Evolutionary conservation across 2,797 vertebrate genomes (phyloP).

Genomic region (Rhynchotus rufescens): DNA sequence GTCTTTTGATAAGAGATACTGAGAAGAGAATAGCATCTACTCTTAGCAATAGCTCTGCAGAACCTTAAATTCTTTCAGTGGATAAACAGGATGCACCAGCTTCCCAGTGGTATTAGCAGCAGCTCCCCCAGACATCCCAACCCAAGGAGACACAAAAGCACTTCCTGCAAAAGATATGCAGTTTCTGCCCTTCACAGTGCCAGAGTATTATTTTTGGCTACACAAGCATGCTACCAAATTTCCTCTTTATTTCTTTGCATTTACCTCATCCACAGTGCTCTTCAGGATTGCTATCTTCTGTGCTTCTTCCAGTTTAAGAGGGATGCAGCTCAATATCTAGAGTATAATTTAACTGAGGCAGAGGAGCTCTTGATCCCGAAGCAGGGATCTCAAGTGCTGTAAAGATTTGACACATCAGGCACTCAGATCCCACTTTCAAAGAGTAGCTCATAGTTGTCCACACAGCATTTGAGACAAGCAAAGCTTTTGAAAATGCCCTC

Average conservation of each 20-base stretch:
- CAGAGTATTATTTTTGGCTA: background rate
- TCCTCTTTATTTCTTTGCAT: background rate
- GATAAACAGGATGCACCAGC: background rate
- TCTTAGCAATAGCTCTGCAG: background rate
- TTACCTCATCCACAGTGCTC: background rate
- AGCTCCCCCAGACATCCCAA: background rate
- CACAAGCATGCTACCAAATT: background rate
- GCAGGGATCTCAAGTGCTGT: background rate
- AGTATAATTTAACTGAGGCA: background rate
- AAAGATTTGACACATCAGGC: background rate
- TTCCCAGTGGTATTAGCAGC: background rate
- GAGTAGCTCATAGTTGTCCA: background rate
- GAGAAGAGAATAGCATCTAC: background rate
- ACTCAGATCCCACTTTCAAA: conserved; percentile 27
- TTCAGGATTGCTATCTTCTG: background rate
- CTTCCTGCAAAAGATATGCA: background rate
- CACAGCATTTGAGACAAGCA: background rate
- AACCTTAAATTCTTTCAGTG: background rate
- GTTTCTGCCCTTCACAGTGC: background rate
- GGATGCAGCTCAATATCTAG: background rate
- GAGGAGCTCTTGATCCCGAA: background rate
- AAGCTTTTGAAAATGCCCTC: conserved; percentile 8
- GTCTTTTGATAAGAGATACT: background rate
- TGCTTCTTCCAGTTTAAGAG: background rate
- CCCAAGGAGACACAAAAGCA: background rate